Evolutionary conservation across 1,140 invertebrate species (phyloP).

Genomic region (Penaeus chinensis): DNA sequence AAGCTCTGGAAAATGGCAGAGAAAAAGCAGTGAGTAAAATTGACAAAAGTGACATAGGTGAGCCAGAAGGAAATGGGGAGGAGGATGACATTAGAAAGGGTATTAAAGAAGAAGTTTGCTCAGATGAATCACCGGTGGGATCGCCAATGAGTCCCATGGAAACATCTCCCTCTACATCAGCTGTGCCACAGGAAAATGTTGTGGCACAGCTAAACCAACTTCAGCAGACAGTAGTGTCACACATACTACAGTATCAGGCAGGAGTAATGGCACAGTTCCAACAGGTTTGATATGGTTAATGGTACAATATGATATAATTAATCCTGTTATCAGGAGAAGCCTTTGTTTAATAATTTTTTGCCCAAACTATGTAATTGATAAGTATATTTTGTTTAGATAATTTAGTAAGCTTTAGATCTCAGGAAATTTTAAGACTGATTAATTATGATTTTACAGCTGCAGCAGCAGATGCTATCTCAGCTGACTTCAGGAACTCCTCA

Average conservation of each 20-base stretch:
- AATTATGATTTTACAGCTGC: slow-evolving; percentile 31
- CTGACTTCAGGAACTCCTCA: slow-evolving; percentile 3
- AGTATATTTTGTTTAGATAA: no score
- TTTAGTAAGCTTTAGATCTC: background rate
- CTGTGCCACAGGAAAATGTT: slow-evolving; percentile 28
- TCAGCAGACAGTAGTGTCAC: slow-evolving; percentile 48
- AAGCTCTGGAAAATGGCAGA: no score
- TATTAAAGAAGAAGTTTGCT: background rate
- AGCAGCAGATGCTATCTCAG: slow-evolving; percentile 56
- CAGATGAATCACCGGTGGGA: background rate
- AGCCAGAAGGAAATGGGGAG: no score
- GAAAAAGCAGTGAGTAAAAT: no score
- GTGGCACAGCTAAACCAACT: slow-evolving; percentile 50
- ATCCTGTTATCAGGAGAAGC: no score
- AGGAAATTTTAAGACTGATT: background rate
- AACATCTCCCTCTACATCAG: background rate
- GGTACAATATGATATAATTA: no score
- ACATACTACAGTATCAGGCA: slow-evolving; percentile 54
- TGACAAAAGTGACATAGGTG: no score
- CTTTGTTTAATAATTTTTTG: no score
- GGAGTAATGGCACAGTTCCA: slow-evolving; percentile 55
- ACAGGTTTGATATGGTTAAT: slow-evolving; percentile 32
- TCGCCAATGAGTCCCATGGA: background rate
- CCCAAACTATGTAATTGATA: no score
- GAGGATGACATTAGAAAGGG: slow-evolving; percentile 10